Conservation (phyloP, 2,113 vertebrate species). For the Gopherus evgoodei region DNA sequence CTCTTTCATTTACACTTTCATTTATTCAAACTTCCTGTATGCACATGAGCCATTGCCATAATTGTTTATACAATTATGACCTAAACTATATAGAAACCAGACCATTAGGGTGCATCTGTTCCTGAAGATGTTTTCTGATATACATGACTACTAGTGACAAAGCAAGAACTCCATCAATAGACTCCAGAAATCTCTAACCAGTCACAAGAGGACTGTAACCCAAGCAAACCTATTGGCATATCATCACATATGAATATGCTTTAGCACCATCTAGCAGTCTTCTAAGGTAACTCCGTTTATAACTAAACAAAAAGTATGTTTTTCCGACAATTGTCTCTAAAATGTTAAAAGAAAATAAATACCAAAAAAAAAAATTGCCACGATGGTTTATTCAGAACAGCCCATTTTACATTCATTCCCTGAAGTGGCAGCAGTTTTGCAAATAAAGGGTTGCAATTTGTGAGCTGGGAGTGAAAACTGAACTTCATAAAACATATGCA, state of each 20-base stretch:
- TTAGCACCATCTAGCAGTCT: conserved; percentile 53
- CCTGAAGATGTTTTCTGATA: not conserved
- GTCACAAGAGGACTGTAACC: not conserved
- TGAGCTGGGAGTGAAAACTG: not conserved
- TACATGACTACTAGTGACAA: fast-evolving
- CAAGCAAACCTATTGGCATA: not conserved
- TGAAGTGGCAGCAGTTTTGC: not conserved
- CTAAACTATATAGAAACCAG: not conserved
- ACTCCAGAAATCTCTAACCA: not conserved
- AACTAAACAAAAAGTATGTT: not conserved
- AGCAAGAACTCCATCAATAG: not conserved
- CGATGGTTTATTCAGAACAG: not conserved
- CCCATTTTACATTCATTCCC: not conserved
- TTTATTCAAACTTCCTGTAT: not conserved
- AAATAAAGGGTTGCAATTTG: not conserved
- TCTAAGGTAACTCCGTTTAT: not conserved
- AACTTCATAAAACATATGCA: not conserved
- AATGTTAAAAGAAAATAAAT: not conserved
- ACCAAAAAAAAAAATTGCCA: not conserved
- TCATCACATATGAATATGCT: not conserved
- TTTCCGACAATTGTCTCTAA: not conserved
- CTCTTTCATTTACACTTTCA: not conserved
- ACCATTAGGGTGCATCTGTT: not conserved
- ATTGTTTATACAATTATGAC: not conserved
- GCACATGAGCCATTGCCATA: not conserved